phyloP scores from a whole-genome alignment of 2,113 vertebrate genomes.

The Urocynchramus pylzowi region DNA sequence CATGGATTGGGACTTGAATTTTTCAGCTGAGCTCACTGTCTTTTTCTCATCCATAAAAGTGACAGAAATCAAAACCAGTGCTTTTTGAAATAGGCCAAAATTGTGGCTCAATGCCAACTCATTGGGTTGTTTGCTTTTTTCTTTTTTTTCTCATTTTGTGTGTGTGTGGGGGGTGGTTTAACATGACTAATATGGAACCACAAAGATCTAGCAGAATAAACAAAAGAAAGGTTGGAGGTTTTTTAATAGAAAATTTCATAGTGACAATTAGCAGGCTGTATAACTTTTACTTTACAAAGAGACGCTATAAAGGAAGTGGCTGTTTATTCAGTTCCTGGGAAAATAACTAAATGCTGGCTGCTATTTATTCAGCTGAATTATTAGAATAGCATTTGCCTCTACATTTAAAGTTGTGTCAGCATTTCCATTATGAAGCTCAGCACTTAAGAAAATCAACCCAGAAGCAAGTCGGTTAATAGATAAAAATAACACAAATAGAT shows the following conservation, averaged over 20 bases:
- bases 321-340: slow-evolving; percentile 81
- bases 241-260: slow-evolving; percentile 65
- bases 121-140: neutral
- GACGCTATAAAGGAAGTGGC: slow-evolving; percentile 71
- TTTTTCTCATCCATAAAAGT: neutral
- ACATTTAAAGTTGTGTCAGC: slow-evolving; percentile 48
- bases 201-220: slow-evolving; percentile 30
- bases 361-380: slow-evolving; percentile 82
- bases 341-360: slow-evolving; percentile 74
- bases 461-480: slow-evolving; percentile 45
- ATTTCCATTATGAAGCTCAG: slow-evolving; percentile 53
- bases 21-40: neutral
- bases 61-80: neutral
- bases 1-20: neutral
- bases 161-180: neutral
- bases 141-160: neutral
- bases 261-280: slow-evolving; percentile 56
- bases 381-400: slow-evolving; percentile 58
- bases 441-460: slow-evolving; percentile 33
- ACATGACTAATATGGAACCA: slow-evolving; percentile 4
- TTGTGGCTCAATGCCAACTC: neutral
- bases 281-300: slow-evolving; percentile 68
- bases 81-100: neutral
- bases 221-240: slow-evolving; percentile 20
- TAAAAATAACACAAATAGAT: slow-evolving; percentile 42